Percentiles rank a stretch among this genome's conserved stretches.
These are phyloP conservation scores for Drosophila funebris DNA, from an alignment of 1,140 invertebrate genomes.

Conservation along the genomic window DNA sequence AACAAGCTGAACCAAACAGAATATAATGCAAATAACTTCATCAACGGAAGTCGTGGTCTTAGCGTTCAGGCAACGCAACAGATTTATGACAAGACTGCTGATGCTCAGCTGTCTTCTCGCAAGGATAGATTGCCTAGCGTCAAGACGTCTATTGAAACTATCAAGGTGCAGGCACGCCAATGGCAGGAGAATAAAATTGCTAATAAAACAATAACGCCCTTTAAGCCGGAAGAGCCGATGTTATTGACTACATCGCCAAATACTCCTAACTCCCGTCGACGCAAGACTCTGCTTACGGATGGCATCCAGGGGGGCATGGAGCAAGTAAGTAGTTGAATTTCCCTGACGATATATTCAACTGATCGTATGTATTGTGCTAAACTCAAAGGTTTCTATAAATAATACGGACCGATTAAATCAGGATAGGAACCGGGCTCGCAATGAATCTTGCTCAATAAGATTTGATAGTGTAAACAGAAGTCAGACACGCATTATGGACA, in stretches of 20 bases:
- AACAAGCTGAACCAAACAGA: neutral
- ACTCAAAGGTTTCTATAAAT: too few relatives aligned
- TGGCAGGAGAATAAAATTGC: neutral
- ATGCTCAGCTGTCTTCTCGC: too few relatives aligned
- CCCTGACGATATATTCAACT: too few relatives aligned
- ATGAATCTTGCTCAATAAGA: neutral
- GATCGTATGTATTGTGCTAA: too few relatives aligned
- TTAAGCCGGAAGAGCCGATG: neutral
- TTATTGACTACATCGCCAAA: neutral
- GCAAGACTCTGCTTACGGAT: neutral
- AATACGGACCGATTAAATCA: too few relatives aligned
- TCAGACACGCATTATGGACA: neutral
- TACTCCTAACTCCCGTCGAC: neutral
- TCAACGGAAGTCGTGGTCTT: too few relatives aligned
- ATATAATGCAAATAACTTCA: neutral
- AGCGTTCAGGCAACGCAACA: too few relatives aligned
- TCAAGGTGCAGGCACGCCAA: neutral
- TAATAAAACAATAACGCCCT: neutral
- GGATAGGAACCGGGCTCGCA: too few relatives aligned
- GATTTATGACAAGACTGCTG: too few relatives aligned
- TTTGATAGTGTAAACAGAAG: neutral
- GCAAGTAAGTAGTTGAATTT: constrained; percentile 9
- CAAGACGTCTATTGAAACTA: neutral
- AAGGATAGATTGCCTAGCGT: neutral
- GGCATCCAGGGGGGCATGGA: neutral